phyloP scores from a whole-genome alignment of 2,113 vertebrate genomes.

The Corythaixoides concolor region DNA sequence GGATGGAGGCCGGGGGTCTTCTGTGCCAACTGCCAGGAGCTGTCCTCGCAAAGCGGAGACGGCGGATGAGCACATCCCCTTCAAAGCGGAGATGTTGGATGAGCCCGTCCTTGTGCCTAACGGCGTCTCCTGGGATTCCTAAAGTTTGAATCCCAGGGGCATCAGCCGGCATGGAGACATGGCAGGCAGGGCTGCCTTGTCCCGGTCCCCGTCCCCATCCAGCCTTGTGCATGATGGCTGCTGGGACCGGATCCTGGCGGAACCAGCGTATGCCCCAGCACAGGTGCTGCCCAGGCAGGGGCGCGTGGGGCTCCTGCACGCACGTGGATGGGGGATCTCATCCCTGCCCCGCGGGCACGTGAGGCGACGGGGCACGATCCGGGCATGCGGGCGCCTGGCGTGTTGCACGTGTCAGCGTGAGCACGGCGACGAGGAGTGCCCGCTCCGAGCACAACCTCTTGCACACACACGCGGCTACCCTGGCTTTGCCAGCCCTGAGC shows the following conservation, averaged over 20 bases:
- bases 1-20: fast-evolving
- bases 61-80: no score
- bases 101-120: fast-evolving
- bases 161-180: fast-evolving
- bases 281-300: not conserved
- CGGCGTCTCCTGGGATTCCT: fast-evolving
- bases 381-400: not conserved
- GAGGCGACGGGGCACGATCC: fast-evolving
- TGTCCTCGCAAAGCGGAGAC: fast-evolving
- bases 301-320: fast-evolving
- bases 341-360: not conserved
- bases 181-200: not conserved
- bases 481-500: not conserved
- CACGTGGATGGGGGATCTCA: fast-evolving
- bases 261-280: no score
- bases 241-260: fast-evolving
- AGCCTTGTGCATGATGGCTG: fast-evolving
- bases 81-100: fast-evolving
- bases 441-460: not conserved
- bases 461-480: not conserved
- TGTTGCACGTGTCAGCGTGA: fast-evolving
- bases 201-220: fast-evolving
- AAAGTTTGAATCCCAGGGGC: fast-evolving
- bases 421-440: not conserved
- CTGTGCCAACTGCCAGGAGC: fast-evolving